These are phyloP conservation scores for Mixornis gularis DNA, from an alignment of 2,113 vertebrate species.

Conservation along the genomic window DNA sequence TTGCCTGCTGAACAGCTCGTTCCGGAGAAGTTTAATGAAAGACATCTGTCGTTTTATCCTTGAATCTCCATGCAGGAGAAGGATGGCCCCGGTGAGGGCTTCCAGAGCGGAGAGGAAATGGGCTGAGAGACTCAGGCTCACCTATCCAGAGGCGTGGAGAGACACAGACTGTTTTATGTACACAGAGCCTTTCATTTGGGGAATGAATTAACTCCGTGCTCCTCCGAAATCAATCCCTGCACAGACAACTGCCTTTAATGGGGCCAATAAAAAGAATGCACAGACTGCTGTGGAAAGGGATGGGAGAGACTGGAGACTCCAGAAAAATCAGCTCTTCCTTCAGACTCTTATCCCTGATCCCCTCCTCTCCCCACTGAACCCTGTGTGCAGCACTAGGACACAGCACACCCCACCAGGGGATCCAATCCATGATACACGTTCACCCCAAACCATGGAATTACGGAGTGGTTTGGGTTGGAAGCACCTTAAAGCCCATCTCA, in stretches of 20 bases:
- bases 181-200: background rate
- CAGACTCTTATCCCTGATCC: background rate
- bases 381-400: background rate
- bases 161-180: background rate
- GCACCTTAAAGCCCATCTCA: background rate
- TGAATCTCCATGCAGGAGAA: slow-evolving; percentile 18
- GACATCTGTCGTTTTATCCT: slow-evolving; percentile 63
- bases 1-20: slow-evolving; percentile 63
- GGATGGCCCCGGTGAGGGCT: background rate
- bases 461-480: background rate
- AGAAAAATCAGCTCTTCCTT: background rate
- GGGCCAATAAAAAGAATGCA: background rate
- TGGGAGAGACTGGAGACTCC: background rate
- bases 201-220: background rate
- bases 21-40: slow-evolving; percentile 67
- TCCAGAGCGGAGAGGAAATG: background rate
- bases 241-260: background rate
- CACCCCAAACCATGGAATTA: background rate
- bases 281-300: background rate
- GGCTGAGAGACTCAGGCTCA: background rate
- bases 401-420: rapidly evolving
- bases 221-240: background rate
- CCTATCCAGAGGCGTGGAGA: background rate
- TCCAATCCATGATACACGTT: background rate
- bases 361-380: background rate